Evolutionary conservation across 1,140 invertebrate genomes (phyloP).

Genomic region (Drosophila athabasca): DNA sequence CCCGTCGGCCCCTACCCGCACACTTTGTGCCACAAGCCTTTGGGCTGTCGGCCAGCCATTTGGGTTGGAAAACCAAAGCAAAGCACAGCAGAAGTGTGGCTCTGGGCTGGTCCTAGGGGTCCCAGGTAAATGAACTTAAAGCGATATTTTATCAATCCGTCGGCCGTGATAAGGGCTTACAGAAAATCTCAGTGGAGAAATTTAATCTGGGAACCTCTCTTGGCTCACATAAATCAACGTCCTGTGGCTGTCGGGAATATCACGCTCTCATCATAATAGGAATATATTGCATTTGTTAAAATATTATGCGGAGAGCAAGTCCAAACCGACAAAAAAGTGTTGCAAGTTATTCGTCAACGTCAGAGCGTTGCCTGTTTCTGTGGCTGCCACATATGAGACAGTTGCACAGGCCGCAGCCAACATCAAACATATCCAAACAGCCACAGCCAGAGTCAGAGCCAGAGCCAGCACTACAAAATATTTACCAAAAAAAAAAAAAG

Average conservation of each 20-base stretch:
- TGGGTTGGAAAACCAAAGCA: slow-evolving; percentile 57
- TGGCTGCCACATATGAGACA: slow-evolving; percentile 33
- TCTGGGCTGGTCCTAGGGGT: neutral
- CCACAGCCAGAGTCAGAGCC: slow-evolving; percentile 10
- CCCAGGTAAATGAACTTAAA: neutral
- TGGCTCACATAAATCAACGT: slow-evolving; percentile 30
- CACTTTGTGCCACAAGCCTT: slow-evolving; percentile 57
- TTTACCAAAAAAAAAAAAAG: neutral
- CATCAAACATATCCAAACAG: slow-evolving; percentile 36
- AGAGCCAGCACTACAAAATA: slow-evolving; percentile 1
- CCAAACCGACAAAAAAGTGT: slow-evolving; percentile 46
- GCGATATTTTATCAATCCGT: slow-evolving; percentile 4
- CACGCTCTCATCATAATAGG: slow-evolving; percentile 29
- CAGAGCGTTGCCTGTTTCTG: slow-evolving; percentile 32
- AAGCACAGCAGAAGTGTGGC: slow-evolving; percentile 1
- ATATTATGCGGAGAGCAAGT: slow-evolving; percentile 20
- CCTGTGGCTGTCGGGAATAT: slow-evolving; percentile 21
- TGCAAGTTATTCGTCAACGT: slow-evolving; percentile 73
- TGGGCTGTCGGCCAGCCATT: slow-evolving; percentile 50
- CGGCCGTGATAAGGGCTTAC: neutral
- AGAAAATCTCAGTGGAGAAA: too few relatives aligned
- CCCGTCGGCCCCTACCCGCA: too few relatives aligned
- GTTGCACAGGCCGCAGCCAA: slow-evolving; percentile 28
- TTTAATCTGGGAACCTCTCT: too few relatives aligned
- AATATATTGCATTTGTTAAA: slow-evolving; percentile 38